These are phyloP conservation scores for Cheilinus undulatus DNA, from an alignment of 2,113 vertebrate species.

Conservation along the genomic window DNA sequence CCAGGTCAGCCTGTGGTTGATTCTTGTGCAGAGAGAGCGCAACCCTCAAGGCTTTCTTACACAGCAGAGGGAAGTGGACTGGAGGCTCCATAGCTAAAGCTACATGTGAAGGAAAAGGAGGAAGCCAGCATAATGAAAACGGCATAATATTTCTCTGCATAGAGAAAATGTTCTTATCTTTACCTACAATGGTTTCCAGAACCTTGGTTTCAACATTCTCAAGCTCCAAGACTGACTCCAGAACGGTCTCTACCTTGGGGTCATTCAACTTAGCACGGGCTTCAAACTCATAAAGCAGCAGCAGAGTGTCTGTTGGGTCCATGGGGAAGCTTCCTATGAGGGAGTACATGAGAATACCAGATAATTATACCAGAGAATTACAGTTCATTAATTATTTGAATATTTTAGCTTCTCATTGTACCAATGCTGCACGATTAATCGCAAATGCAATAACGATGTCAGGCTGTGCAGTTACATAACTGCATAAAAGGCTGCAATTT, in stretches of 20 bases:
- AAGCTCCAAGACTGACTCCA: slow-evolving; percentile 89
- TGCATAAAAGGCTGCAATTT: too few species aligned
- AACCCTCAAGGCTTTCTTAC: slow-evolving; percentile 88
- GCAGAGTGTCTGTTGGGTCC: slow-evolving; percentile 87
- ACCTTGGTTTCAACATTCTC: slow-evolving; percentile 86
- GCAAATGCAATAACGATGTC: too few species aligned
- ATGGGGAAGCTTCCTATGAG: slow-evolving; percentile 82
- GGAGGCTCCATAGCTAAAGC: slow-evolving; percentile 92
- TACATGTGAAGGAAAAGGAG: slow-evolving; percentile 59
- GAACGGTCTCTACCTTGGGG: slow-evolving; percentile 82
- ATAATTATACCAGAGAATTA: too few species aligned
- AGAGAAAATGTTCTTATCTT: slow-evolving; percentile 14
- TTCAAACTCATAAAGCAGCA: slow-evolving; percentile 95
- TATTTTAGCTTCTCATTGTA: too few species aligned
- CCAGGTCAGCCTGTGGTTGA: slow-evolving; percentile 79
- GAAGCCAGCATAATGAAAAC: neutral
- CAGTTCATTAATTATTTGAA: too few species aligned
- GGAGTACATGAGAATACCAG: neutral
- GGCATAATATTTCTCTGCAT: neutral
- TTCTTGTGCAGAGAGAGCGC: slow-evolving; percentile 87
- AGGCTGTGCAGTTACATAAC: too few species aligned
- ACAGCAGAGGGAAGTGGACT: slow-evolving; percentile 87
- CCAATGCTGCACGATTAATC: too few species aligned
- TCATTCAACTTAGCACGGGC: slow-evolving; percentile 90
- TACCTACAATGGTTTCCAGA: slow-evolving; percentile 91